A percentile compares a stretch with the other conserved stretches of the same genome.
phyloP scores from a whole-genome alignment of 2,888 invertebrate genomes.

The Cenopis cana region DNA sequence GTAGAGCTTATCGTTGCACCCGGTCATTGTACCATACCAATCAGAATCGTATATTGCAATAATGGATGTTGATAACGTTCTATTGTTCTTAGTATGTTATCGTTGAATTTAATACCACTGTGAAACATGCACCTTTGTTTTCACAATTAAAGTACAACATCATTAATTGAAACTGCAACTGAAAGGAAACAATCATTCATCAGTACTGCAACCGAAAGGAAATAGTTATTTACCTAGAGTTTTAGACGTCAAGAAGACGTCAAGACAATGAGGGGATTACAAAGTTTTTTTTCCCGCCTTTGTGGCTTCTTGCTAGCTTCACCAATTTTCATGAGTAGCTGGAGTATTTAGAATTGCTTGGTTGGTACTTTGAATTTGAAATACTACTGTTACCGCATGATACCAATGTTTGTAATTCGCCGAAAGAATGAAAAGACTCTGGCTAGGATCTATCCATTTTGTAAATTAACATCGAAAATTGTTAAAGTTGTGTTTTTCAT shows the following conservation, averaged over 20 bases:
- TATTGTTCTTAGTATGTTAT: constrained; percentile 61
- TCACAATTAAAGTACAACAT: constrained; percentile 35
- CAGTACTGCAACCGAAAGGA: constrained; percentile 1
- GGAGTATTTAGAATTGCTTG: background rate
- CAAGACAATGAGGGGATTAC: background rate
- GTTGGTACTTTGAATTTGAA: background rate
- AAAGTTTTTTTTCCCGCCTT: background rate
- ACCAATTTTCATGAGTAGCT: background rate
- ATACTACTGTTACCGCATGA: background rate
- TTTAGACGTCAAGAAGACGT: background rate
- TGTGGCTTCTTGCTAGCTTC: background rate
- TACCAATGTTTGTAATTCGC: background rate
- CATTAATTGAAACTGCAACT: constrained; percentile 10
- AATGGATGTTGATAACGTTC: constrained; percentile 67
- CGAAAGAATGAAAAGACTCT: too few species aligned
- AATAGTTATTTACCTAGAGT: background rate
- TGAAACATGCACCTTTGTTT: constrained; percentile 40
- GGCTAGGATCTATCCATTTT: too few species aligned
- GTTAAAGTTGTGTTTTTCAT: too few species aligned
- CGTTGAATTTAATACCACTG: constrained; percentile 29
- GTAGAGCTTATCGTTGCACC: constrained; percentile 68
- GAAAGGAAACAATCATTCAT: background rate
- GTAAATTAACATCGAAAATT: too few species aligned
- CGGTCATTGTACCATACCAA: constrained; percentile 68
- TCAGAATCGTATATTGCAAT: constrained; percentile 63